These are phyloP conservation scores for Apis cerana DNA, from an alignment of 1,140 invertebrate species.

Conservation along the genomic window DNA sequence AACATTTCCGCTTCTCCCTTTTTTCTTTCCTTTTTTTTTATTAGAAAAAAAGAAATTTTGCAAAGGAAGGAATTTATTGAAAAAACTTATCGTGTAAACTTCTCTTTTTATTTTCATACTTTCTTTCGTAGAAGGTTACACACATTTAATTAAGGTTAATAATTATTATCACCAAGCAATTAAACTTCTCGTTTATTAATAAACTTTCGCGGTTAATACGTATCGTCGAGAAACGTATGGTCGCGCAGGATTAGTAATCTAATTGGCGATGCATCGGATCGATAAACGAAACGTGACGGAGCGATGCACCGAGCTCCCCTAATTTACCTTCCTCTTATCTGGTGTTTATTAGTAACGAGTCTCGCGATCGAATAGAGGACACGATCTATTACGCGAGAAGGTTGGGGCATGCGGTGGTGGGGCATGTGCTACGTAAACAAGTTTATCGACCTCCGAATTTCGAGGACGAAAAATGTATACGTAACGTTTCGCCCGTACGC, in stretches of 20 bases:
- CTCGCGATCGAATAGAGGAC: neutral
- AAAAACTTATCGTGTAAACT: too few species aligned
- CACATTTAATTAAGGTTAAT: neutral
- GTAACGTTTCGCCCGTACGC: neutral
- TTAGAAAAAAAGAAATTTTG: too few species aligned
- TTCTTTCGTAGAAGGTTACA: neutral
- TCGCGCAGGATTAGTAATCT: conserved; percentile 9
- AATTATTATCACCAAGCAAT: neutral
- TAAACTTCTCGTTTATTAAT: neutral
- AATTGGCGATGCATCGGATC: neutral
- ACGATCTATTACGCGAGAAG: conserved; percentile 10
- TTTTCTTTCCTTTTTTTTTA: too few species aligned
- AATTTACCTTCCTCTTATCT: conserved; percentile 27
- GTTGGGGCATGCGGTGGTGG: too few species aligned
- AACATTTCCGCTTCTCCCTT: too few species aligned
- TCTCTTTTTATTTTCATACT: neutral
- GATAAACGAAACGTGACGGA: neutral
- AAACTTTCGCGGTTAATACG: neutral
- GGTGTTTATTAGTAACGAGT: neutral
- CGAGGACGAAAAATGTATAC: conserved; percentile 57
- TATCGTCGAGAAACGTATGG: neutral
- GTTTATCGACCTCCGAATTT: conserved; percentile 74
- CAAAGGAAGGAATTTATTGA: too few species aligned
- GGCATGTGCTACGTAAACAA: neutral
- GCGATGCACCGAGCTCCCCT: neutral